Evolutionary conservation across 64 coral and sea anemone species (phyloP), one percentile per base, ranked within the genome.

Genomic region (Porites australiensis): DNA sequence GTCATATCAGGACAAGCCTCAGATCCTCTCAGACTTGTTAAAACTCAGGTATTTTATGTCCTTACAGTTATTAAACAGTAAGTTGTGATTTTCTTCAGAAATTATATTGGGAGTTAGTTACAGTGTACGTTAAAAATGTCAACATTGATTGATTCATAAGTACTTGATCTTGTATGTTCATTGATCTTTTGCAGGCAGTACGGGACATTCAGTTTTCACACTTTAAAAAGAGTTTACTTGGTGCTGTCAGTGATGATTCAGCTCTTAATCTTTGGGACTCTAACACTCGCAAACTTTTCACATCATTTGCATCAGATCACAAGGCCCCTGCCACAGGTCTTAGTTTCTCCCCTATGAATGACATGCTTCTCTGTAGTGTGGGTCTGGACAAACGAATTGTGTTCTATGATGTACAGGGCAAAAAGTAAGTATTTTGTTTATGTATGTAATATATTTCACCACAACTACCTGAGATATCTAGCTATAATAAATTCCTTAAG

Each of bases 201-300:
- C 77, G 87, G 58, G 94, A 50, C 7, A 58, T 98, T 58, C 91
- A 98, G 79, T 98, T 87, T 84, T 98, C 97, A 9, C 90, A 87
- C 64, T 98, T 98, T 83, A 98, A 98, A 84, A 98, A 96, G 75
- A 91, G 90, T 72, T 50, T 98, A 53, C 83, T 98, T 70, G 97
- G 87, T 70, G 89, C 97, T 69, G 97, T 98, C 12, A 96, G 97
- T 91, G 97, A 98, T 69, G 97, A 98, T 91, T 94, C 94, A 65
- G 97, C 97, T 59, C 88, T 96, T 0, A 98, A 98, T 72, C 51
- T 98, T 58, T 98, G 97, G 97, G 97, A 98, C 44, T 96, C 94
- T 18, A 98, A 98, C 51, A 80, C 76, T 15, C 88, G 88, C 16
- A 98, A 98, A 61, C 57, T 98, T 6, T 81, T 93, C 51, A 89